These are phyloP conservation scores for Teleopsis dalmanni DNA, from an alignment of 1,140 invertebrate species.

Conservation along the genomic window DNA sequence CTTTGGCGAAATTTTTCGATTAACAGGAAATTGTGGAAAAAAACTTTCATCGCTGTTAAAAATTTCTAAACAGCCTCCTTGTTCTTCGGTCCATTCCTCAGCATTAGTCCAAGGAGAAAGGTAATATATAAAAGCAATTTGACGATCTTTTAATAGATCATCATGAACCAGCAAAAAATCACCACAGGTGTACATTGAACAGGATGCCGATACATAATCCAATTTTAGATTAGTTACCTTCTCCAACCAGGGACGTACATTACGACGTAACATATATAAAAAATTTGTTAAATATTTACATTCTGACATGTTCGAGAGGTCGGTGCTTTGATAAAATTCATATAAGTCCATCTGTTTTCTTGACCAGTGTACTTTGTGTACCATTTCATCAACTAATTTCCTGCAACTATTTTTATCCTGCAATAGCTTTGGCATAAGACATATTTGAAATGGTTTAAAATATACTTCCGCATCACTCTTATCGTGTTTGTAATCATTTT, in stretches of 20 bases:
- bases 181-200: slow-evolving; percentile 61
- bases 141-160: slow-evolving; percentile 60
- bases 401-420: slow-evolving; percentile 11
- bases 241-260: slow-evolving; percentile 47
- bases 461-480: slow-evolving; percentile 22
- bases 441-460: slow-evolving; percentile 33
- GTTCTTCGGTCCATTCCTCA: slow-evolving; percentile 51
- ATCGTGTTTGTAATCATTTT: slow-evolving; percentile 15
- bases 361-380: slow-evolving; percentile 53
- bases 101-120: slow-evolving; percentile 48
- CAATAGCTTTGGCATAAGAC: slow-evolving; percentile 26
- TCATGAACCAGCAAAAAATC: slow-evolving; percentile 68
- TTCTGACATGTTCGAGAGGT: slow-evolving; percentile 50
- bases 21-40: slow-evolving; percentile 48
- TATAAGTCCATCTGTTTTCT: slow-evolving; percentile 61
- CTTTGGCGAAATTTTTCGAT: slow-evolving; percentile 51
- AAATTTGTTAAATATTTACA: slow-evolving; percentile 40
- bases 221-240: slow-evolving; percentile 53
- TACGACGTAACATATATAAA: slow-evolving; percentile 30
- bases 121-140: slow-evolving; percentile 67
- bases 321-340: slow-evolving; percentile 62
- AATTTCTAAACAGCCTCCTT: slow-evolving; percentile 61
- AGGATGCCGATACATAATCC: slow-evolving; percentile 59
- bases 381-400: slow-evolving; percentile 31
- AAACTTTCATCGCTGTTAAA: slow-evolving; percentile 52